phyloP scores from a whole-genome alignment of 2,888 invertebrate species.

The Acleris holmiana region DNA sequence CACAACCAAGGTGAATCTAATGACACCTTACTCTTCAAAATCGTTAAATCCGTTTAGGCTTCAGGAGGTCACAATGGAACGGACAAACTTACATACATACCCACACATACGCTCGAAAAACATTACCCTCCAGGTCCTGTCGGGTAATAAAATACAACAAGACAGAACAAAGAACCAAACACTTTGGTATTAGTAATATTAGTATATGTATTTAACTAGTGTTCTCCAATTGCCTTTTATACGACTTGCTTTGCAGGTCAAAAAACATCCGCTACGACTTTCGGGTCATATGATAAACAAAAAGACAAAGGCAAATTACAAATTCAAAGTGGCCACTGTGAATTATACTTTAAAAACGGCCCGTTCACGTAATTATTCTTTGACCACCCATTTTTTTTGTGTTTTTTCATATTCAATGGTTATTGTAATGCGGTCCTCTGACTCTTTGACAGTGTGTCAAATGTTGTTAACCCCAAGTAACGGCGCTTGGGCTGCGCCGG shows the following conservation, averaged over 20 bases:
- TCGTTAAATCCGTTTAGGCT: too few relatives aligned
- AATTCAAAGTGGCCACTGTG: conserved; percentile 46
- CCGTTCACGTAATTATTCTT: conserved; percentile 43
- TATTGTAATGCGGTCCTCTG: conserved; percentile 46
- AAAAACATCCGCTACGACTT: conserved; percentile 39
- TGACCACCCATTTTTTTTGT: conserved; percentile 53
- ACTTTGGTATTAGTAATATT: too few relatives aligned
- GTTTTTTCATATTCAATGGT: conserved; percentile 37
- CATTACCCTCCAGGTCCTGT: too few relatives aligned
- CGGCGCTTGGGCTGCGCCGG: background rate
- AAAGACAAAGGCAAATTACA: conserved; percentile 41
- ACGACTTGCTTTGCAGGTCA: conserved; percentile 8
- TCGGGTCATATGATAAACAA: conserved; percentile 53
- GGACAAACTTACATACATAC: too few relatives aligned
- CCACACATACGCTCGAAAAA: too few relatives aligned
- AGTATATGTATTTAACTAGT: too few relatives aligned
- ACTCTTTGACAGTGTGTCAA: conserved; percentile 33
- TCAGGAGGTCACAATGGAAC: too few relatives aligned
- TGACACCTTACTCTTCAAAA: too few relatives aligned
- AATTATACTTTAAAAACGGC: conserved; percentile 32
- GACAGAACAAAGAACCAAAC: too few relatives aligned
- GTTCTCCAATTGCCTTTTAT: background rate
- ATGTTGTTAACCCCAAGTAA: conserved; percentile 16
- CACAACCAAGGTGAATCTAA: too few relatives aligned
- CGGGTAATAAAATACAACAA: too few relatives aligned